These are phyloP conservation scores for Pseudococcus longispinus DNA, from an alignment of 2,888 invertebrate genomes.

Conservation along the genomic window DNA sequence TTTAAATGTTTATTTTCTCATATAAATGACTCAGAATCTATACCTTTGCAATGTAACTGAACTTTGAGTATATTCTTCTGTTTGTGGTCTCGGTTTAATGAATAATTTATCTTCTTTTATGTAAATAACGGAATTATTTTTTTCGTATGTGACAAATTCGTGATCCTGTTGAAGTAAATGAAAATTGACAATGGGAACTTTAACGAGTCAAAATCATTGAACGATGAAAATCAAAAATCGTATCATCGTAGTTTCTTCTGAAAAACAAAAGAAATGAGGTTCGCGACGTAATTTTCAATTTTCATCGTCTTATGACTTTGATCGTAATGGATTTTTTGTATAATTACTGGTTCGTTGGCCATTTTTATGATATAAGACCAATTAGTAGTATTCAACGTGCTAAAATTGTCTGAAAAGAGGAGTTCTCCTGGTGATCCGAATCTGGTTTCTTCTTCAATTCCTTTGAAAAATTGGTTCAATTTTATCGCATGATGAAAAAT, in stretches of 20 bases:
- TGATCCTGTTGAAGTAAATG: constrained; percentile 37
- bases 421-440: neutral
- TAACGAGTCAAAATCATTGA: no score
- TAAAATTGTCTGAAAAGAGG: constrained; percentile 33
- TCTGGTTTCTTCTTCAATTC: neutral
- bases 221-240: no score
- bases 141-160: constrained; percentile 56
- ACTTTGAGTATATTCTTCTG: constrained; percentile 38
- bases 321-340: neutral
- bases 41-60: neutral
- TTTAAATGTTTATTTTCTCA: no score
- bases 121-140: constrained; percentile 26
- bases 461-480: neutral
- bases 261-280: no score
- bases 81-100: constrained; percentile 52
- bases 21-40: neutral
- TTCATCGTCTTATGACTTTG: no score
- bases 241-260: no score
- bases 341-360: constrained; percentile 47
- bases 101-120: constrained; percentile 53
- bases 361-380: constrained; percentile 54
- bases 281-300: no score
- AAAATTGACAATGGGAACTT: no score
- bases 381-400: neutral
- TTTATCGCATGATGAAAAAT: neutral